Percentiles rank a stretch among this genome's conserved stretches.
Evolutionary conservation across 2,113 vertebrate genomes (phyloP).

Genomic region (Onychostruthus taczanowskii): DNA sequence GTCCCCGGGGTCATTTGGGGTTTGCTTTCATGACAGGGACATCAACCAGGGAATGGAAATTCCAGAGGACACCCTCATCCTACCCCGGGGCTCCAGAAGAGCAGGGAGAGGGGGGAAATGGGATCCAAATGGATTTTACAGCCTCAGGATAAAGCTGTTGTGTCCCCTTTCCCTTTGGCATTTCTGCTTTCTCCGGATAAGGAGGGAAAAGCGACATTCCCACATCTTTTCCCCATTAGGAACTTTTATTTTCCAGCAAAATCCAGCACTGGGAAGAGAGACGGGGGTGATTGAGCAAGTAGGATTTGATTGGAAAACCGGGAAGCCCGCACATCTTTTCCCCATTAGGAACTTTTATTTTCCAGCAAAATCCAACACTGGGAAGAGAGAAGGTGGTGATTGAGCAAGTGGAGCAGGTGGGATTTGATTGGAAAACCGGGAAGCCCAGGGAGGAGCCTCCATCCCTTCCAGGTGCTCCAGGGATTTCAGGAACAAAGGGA

Average conservation of each 20-base stretch:
- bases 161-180: background rate
- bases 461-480: background rate
- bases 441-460: background rate
- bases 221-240: background rate
- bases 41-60: constrained; percentile 71
- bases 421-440: background rate
- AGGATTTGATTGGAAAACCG: background rate
- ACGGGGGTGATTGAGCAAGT: background rate
- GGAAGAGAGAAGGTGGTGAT: background rate
- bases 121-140: background rate
- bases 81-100: constrained; percentile 65
- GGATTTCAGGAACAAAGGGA: fast-evolving
- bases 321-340: no score
- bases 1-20: constrained; percentile 64
- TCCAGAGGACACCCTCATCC: constrained; percentile 78
- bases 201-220: background rate
- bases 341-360: background rate
- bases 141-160: background rate
- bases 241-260: background rate
- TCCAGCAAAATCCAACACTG: background rate
- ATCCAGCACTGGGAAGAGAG: background rate
- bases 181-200: background rate
- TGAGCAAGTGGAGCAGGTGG: background rate
- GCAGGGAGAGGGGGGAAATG: background rate
- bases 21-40: constrained; percentile 78